phyloP scores from a whole-genome alignment of 2,797 vertebrate species.

The Huso huso region DNA sequence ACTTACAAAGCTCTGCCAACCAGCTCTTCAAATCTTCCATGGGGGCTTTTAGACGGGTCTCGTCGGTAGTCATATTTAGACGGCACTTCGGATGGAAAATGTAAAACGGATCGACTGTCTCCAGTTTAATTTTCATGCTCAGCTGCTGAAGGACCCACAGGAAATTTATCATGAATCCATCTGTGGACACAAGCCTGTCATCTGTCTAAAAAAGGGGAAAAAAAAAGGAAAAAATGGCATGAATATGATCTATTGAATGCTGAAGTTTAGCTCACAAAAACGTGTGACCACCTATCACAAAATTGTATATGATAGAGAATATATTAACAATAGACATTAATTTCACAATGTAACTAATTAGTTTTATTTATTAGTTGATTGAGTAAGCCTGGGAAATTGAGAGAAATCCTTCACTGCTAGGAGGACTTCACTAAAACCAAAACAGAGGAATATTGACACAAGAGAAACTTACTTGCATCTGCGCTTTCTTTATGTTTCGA shows the following conservation, averaged over 20 bases:
- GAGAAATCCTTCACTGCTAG: not conserved
- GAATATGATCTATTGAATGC: not conserved
- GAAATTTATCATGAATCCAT: constrained; percentile 98
- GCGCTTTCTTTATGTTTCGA: constrained; percentile 94
- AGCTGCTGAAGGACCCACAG: constrained; percentile 96
- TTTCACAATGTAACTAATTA: too few species aligned
- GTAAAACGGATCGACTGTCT: constrained; percentile 92
- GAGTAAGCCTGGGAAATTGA: not conserved
- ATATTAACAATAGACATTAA: too few species aligned
- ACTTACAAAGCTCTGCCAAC: constrained; percentile 83
- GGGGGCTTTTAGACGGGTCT: constrained; percentile 88
- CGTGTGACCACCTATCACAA: too few species aligned
- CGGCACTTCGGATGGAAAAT: constrained; percentile 93
- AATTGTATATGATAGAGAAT: too few species aligned
- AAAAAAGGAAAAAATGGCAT: not conserved
- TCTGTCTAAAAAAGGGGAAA: constrained; percentile 66
- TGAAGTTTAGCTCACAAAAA: too few species aligned
- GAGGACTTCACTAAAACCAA: too few species aligned
- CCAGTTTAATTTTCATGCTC: constrained; percentile 95
- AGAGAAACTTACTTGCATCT: constrained; percentile 79
- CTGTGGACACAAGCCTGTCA: constrained; percentile 91
- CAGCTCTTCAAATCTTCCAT: constrained; percentile 89
- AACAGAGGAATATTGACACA: not conserved
- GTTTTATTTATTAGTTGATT: not conserved
- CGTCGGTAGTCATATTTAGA: constrained; percentile 75